phyloP scores from a whole-genome alignment of 35 echinoderm and acorn worm genomes.

The Ptychodera flava region DNA sequence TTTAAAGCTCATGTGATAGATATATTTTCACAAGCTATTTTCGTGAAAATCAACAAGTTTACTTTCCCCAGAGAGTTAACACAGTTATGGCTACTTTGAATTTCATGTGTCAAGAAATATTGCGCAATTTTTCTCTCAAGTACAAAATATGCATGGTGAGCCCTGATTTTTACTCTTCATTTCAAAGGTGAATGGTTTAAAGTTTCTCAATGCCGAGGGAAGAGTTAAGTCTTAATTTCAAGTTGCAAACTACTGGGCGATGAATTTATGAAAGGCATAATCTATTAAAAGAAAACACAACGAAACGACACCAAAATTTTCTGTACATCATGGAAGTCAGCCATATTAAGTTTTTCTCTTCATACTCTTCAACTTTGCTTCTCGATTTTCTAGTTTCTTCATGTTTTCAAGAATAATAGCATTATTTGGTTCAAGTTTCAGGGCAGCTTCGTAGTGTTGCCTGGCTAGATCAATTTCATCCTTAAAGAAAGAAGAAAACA shows the following conservation, averaged over 20 bases:
- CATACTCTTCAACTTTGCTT: neutral
- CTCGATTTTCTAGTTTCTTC: conserved; percentile 24
- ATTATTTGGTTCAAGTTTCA: conserved; percentile 27
- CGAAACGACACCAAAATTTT: neutral
- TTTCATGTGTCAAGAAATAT: neutral
- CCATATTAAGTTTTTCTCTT: neutral
- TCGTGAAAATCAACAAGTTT: neutral
- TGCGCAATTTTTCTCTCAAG: neutral
- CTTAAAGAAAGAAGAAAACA: conserved; percentile 5
- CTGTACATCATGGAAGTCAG: neutral
- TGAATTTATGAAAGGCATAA: neutral
- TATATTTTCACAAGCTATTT: neutral
- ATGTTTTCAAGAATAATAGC: conserved; percentile 32
- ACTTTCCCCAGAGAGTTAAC: neutral
- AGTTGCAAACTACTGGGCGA: neutral
- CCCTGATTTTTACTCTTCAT: neutral
- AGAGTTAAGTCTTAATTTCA: neutral
- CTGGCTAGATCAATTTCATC: conserved; percentile 32
- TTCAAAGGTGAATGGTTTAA: neutral
- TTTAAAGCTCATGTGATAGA: neutral
- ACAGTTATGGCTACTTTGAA: neutral
- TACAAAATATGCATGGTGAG: neutral
- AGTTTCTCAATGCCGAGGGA: neutral
- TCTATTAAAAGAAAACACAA: neutral
- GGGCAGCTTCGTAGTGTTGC: conserved; percentile 26